These are phyloP conservation scores for Clanis bilineata DNA, from an alignment of 2,888 invertebrate species.

Conservation along the genomic window DNA sequence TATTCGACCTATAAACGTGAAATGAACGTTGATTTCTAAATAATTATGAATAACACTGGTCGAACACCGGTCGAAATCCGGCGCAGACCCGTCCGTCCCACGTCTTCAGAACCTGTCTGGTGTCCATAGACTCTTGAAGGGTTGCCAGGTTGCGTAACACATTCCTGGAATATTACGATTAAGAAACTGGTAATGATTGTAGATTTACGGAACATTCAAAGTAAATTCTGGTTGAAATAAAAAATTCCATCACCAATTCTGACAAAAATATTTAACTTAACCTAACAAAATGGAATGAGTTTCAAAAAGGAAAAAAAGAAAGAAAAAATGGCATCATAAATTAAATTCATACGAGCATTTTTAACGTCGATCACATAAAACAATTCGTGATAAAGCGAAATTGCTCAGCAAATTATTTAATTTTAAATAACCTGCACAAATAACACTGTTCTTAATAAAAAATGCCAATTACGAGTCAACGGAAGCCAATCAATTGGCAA, in stretches of 20 bases:
- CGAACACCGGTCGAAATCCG: slow-evolving; percentile 12
- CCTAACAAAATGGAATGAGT: too few relatives aligned
- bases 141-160: not conserved
- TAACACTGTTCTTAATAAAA: slow-evolving; percentile 1
- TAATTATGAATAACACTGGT: slow-evolving; percentile 1
- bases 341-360: too few relatives aligned
- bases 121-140: not conserved
- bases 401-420: too few relatives aligned
- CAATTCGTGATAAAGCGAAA: too few relatives aligned
- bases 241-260: too few relatives aligned
- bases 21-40: slow-evolving; percentile 13
- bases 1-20: not conserved
- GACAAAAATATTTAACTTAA: too few relatives aligned
- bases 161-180: not conserved
- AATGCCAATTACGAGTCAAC: not conserved
- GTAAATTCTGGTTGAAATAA: not conserved
- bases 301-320: too few relatives aligned
- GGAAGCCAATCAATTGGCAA: not conserved
- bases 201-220: too few relatives aligned
- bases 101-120: slow-evolving; percentile 43
- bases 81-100: slow-evolving; percentile 40
- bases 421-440: not conserved
- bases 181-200: not conserved
- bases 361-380: too few relatives aligned
- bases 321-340: too few relatives aligned